Evolutionary conservation across 2,888 invertebrate species (phyloP), one percentile per base, ranked within the genome.

Genomic region (Autographa gamma): DNA sequence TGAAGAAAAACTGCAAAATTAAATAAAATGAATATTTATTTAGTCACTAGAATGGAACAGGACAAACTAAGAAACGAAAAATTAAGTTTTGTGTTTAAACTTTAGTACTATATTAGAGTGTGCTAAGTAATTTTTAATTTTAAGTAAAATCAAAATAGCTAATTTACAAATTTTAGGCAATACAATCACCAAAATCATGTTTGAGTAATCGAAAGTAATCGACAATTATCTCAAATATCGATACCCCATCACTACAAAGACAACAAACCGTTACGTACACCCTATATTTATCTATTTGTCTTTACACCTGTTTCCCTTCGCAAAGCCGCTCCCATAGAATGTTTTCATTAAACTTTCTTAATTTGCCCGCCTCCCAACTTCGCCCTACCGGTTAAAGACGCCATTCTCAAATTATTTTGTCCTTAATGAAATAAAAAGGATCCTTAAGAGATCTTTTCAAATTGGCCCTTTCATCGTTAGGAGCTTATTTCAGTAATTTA

Each of bases 341-440:
- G 91, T 91, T 93, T 93, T 92, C 91, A 93, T 93, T 93, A 91
- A 93, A 93, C 92, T 93, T 93, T 89, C 89, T 91, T 93, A 93
- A 93, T 93, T 92, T 90, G 82, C 77, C 80, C 82, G 76, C 75
- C 61, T 68, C 59, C 58, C 38, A 25, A 18, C 43, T 68, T 60
- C 58, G 19, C 19, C 43, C 56, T 54, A 54, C 54, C 58, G 60
- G 63, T 34, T n/a, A 32, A 41, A 61, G 74, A 68, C 63, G 73
- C 63, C 43, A 38, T 60, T 58, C 63, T 52, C 32, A 74, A 76
- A 81, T 82, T 70, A 82, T 82, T 77, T 71, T 61, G 65, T 63
- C 70, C 60, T 62, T 69, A 74, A 72, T 74, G 48, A 59, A 72
- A 70, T 77, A 67, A 75, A 79, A 68, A 60, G 48, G 58, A 58